Evolutionary conservation across 2,888 invertebrate species (phyloP).

Genomic region (Chrysopilus asiliformis): DNA sequence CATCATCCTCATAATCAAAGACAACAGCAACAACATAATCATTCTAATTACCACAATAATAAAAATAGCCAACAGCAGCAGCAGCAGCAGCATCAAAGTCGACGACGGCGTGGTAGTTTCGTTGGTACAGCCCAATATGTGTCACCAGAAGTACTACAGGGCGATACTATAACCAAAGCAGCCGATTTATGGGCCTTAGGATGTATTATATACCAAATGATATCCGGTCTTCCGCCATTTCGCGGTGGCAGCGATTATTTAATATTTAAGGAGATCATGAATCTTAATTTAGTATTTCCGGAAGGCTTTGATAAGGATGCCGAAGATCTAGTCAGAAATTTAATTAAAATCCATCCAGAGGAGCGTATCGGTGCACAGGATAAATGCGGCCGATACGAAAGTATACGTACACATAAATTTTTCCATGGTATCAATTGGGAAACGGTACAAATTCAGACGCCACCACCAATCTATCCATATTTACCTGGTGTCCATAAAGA

Average conservation of each 20-base stretch:
- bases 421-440: constrained; percentile 77
- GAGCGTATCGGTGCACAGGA: constrained; percentile 74
- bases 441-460: constrained; percentile 57
- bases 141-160: constrained; percentile 86
- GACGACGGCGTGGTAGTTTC: constrained; percentile 66
- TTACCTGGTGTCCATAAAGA: constrained; percentile 52
- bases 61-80: constrained; percentile 14
- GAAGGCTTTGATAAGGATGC: constrained; percentile 77
- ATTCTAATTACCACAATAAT: constrained; percentile 16
- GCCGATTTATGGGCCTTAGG: constrained; percentile 97
- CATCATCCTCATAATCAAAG: constrained; percentile 5
- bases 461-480: constrained; percentile 72
- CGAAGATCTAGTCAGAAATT: constrained; percentile 74
- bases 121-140: constrained; percentile 99
- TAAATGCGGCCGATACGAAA: constrained; percentile 55
- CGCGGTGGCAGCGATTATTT: constrained; percentile 85
- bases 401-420: constrained; percentile 76
- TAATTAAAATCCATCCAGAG: constrained; percentile 68
- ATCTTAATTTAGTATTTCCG: constrained; percentile 82
- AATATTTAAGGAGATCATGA: constrained; percentile 89
- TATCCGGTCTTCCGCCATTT: constrained; percentile 86
- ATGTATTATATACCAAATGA: constrained; percentile 94
- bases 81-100: constrained; percentile 15
- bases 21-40: too few relatives aligned
- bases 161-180: constrained; percentile 58